Evolutionary conservation across 2,113 vertebrate genomes (phyloP), one percentile per base, ranked within the genome.

Genomic region (Phrynosoma platyrhinos): DNA sequence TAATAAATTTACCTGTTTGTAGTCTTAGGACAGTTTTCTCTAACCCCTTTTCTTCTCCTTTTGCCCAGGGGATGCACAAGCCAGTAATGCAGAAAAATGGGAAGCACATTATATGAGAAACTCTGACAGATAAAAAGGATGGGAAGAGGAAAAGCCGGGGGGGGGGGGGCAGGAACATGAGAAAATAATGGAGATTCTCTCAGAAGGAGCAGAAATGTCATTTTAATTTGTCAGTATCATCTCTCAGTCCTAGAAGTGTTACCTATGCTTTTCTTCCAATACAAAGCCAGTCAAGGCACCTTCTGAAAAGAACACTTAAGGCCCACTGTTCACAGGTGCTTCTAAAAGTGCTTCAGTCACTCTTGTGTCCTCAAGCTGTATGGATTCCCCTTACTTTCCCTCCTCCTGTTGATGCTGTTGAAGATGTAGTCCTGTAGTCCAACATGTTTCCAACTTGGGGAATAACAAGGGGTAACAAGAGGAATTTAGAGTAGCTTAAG

Each of bases 161-260:
- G 27, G 27, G 12, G 13, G 23, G 27, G 23, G 14, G 64, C 76
- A 25, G 36, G 20, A 32, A 64, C 80, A 82, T 66, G 30, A 66
- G 79, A 75, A 21, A 47, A 47, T 74, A 87, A 75, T 82, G 86
- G 30, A 80, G 9, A 74, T 64, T 75, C 23, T 40, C 79, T 87
- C 47, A 80, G 66, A 87, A 47, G 69, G 27, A 30, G 32, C 53
- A 82, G 79, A 82, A 87, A 74, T 75, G 18, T 62, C 55, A 81
- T 14, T 74, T 85, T 68, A 68, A 79, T 86, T 68, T 68, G 30
- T 68, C 74, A 78, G 53, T 47, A 13, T 71, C 66, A n/a, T 72
- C 32, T 81, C 78, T 10, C 55, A 62, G 52, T 30, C 20, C 52
- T 72, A n/a, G 27, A 4, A 47, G 23, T 20, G 52, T 32, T 87